Conservation (phyloP, 2,113 vertebrate species). For the Gymnorhina tibicen region DNA sequence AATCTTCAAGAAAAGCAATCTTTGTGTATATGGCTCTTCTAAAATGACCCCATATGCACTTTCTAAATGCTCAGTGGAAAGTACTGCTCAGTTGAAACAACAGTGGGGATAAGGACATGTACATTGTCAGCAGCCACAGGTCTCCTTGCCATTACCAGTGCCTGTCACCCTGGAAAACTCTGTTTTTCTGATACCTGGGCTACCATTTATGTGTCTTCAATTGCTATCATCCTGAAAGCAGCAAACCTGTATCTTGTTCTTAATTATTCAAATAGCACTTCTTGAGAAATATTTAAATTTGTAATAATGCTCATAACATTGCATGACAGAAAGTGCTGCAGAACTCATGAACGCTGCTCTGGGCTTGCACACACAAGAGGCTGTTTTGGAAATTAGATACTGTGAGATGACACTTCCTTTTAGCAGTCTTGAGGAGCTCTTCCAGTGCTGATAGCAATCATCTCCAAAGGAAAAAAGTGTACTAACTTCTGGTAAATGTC, state of each 20-base stretch:
- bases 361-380: neutral
- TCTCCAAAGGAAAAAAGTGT: neutral
- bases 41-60: neutral
- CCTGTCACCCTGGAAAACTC: neutral
- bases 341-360: neutral
- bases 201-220: neutral
- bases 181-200: accelerated
- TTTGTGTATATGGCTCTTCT: neutral
- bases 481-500: neutral
- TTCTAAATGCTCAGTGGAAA: neutral
- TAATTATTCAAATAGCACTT: neutral
- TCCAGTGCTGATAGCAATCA: neutral
- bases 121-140: accelerated
- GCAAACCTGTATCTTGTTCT: neutral
- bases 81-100: neutral
- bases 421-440: neutral
- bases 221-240: neutral
- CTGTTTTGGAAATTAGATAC: neutral
- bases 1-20: neutral
- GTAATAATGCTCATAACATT: neutral
- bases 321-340: neutral
- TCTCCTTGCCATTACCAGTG: neutral
- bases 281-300: neutral
- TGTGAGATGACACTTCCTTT: neutral
- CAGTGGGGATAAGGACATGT: accelerated